A percentile compares a stretch with the other conserved stretches of the same genome.
Conservation (phyloP, 2,888 invertebrate genomes). For the Sphaerophoria taeniata region DNA sequence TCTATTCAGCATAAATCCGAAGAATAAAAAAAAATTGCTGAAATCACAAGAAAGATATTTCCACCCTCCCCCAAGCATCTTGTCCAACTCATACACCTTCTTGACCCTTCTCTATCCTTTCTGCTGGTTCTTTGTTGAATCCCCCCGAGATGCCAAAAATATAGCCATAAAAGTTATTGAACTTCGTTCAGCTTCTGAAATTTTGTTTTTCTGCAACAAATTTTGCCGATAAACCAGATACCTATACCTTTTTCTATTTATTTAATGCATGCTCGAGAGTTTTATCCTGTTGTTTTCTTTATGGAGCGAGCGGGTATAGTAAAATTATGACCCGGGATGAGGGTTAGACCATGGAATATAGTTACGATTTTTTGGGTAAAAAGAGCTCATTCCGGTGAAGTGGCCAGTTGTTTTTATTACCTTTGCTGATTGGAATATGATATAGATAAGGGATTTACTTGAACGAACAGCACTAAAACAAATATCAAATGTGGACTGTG, state of each 20-base stretch:
- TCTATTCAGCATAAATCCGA: slow-evolving; percentile 7
- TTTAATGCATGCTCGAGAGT: slow-evolving; percentile 42
- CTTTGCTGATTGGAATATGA: slow-evolving; percentile 82
- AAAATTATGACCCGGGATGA: slow-evolving; percentile 65
- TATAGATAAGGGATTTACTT: slow-evolving; percentile 76
- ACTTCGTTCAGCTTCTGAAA: slow-evolving; percentile 66
- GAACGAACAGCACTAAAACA: slow-evolving; percentile 54
- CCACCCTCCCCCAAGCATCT: not conserved
- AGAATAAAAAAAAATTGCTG: slow-evolving; percentile 54
- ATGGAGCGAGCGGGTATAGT: slow-evolving; percentile 28
- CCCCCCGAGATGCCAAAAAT: slow-evolving; percentile 73
- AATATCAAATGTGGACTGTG: slow-evolving; percentile 21
- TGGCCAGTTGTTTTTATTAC: slow-evolving; percentile 82
- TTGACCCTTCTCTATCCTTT: slow-evolving; percentile 53
- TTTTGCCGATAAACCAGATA: slow-evolving; percentile 49
- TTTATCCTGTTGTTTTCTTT: slow-evolving; percentile 34
- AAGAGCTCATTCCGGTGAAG: slow-evolving; percentile 69
- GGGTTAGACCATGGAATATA: slow-evolving; percentile 39
- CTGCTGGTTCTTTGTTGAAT: slow-evolving; percentile 21
- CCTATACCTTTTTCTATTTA: slow-evolving; percentile 34
- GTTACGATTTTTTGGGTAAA: slow-evolving; percentile 33
- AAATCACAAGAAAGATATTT: slow-evolving; percentile 52
- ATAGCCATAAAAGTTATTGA: slow-evolving; percentile 78
- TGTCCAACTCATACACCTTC: slow-evolving; percentile 19
- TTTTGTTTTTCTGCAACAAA: slow-evolving; percentile 42